Conservation (phyloP, 2,888 invertebrate species). For the Thymelicus acteon region DNA sequence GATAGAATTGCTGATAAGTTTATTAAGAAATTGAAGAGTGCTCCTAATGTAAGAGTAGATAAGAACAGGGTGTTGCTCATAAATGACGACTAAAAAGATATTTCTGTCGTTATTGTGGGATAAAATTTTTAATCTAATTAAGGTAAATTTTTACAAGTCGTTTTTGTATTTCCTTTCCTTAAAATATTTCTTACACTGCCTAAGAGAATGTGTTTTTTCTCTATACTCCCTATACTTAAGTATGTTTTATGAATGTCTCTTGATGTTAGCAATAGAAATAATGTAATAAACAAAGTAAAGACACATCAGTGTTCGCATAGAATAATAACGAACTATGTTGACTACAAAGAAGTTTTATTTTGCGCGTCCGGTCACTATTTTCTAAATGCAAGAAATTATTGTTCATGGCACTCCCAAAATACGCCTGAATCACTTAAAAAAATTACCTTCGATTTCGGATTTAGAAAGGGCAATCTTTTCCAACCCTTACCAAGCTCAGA, state of each 20-base stretch:
- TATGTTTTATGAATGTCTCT: conserved; percentile 13
- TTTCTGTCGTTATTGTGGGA: conserved; percentile 8
- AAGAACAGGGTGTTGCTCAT: conserved; percentile 85
- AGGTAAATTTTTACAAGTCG: conserved; percentile 16
- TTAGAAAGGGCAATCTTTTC: too few species aligned
- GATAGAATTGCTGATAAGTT: conserved; percentile 89
- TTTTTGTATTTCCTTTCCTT: conserved; percentile 20
- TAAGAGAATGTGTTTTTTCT: conserved; percentile 9
- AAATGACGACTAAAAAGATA: conserved; percentile 36
- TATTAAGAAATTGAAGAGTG: conserved; percentile 88
- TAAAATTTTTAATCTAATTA: conserved; percentile 17
- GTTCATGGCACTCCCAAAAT: too few species aligned
- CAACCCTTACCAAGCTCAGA: too few species aligned
- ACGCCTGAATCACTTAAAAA: too few species aligned
- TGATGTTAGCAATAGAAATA: conserved; percentile 31
- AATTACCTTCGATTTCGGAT: too few species aligned
- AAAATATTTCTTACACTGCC: conserved; percentile 28
- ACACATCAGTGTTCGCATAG: conserved; percentile 13
- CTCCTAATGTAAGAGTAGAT: conserved; percentile 85
- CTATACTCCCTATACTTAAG: conserved; percentile 8
- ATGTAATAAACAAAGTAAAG: conserved; percentile 6
- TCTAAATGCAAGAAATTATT: too few species aligned
- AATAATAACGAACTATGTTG: conserved; percentile 3
- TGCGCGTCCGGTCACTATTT: too few species aligned
- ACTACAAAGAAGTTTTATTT: background rate